Conservation (phyloP, 2,888 invertebrate species). For the Lasioglossum villosulum region DNA sequence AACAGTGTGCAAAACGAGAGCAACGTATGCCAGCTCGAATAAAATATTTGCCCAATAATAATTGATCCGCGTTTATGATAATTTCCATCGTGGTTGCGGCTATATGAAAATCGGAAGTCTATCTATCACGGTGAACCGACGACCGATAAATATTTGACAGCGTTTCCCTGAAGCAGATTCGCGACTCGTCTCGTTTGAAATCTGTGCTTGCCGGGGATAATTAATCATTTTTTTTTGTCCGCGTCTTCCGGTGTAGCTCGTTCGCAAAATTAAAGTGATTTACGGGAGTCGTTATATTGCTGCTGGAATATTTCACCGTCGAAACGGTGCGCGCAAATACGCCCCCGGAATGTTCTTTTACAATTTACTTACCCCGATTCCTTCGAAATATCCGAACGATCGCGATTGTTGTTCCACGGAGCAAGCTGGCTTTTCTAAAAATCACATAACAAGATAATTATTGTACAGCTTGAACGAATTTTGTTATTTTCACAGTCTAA, state of each 20-base stretch:
- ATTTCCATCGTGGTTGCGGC: not conserved
- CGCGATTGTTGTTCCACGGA: not conserved
- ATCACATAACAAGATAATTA: not conserved
- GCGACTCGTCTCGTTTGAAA: not conserved
- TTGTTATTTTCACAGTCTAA: not conserved
- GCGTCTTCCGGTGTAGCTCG: not conserved
- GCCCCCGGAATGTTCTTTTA: not conserved
- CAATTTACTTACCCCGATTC: not conserved
- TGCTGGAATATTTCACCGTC: not conserved
- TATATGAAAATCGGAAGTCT: not conserved
- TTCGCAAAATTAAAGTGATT: constrained; percentile 9
- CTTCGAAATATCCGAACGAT: not conserved
- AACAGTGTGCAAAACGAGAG: not conserved
- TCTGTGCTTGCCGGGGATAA: not conserved
- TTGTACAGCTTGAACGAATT: not conserved
- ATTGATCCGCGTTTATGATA: not conserved
- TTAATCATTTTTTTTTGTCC: not conserved
- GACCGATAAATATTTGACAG: not conserved
- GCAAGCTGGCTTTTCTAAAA: not conserved
- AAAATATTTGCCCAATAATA: not conserved
- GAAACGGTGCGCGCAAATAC: not conserved
- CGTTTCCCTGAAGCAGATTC: not conserved
- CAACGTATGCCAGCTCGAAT: not conserved
- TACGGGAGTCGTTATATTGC: not conserved
- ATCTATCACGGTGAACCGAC: not conserved